Conservation (phyloP, 1,140 invertebrate species). For the Drosophila tani region DNA sequence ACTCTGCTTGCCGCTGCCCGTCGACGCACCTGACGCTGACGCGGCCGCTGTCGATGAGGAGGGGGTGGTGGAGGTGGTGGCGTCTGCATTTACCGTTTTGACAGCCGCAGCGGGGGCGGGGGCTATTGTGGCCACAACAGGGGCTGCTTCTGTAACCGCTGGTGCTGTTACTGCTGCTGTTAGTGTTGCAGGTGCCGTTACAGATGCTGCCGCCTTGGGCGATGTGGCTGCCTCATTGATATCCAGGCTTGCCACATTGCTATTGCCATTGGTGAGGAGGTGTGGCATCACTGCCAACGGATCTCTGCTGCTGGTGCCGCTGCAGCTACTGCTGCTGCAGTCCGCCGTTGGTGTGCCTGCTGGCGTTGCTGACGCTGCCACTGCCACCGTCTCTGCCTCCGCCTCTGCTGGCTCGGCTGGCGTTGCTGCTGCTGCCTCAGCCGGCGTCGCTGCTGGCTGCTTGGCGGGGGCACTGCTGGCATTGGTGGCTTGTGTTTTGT, state of each 20-base stretch:
- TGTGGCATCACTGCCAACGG: slow-evolving; percentile 23
- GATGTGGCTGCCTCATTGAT: slow-evolving; percentile 1
- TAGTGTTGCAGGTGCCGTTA: neutral
- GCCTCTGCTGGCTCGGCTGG: neutral
- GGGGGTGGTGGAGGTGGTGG: slow-evolving; percentile 12
- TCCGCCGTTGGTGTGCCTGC: slow-evolving; percentile 20
- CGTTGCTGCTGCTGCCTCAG: slow-evolving; percentile 8
- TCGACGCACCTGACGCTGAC: slow-evolving; percentile 8
- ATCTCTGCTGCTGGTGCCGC: slow-evolving; percentile 28
- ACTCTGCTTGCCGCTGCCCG: slow-evolving; percentile 23
- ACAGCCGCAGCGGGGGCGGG: neutral
- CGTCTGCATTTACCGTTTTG: slow-evolving; percentile 10
- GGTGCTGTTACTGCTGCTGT: neutral
- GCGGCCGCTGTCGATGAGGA: slow-evolving; percentile 30
- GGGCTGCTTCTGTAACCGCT: neutral
- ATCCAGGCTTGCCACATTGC: neutral
- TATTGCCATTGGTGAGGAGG: slow-evolving; percentile 22
- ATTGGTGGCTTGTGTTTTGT: slow-evolving; percentile 81
- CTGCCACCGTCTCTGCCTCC: neutral
- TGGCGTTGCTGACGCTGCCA: slow-evolving; percentile 18
- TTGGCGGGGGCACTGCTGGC: slow-evolving; percentile 60
- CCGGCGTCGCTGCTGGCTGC: slow-evolving; percentile 33
- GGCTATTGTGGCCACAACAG: neutral
- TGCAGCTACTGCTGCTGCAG: slow-evolving; percentile 29
- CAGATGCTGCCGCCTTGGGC: neutral